Base-by-base conservation (phyloP, 2,888 invertebrate species). In the Cerastis leucographa region DNA sequence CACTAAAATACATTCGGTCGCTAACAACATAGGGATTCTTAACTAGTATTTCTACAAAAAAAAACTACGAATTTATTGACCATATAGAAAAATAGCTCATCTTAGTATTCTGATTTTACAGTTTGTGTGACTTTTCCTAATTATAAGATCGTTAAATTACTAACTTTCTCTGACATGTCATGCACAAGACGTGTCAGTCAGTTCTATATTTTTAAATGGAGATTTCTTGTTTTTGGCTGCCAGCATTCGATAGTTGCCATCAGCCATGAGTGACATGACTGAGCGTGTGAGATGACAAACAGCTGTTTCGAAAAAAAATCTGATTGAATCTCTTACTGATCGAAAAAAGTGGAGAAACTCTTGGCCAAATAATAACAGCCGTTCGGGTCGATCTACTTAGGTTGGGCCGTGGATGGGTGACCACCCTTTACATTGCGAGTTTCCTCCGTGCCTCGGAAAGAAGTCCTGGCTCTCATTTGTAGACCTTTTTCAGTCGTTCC, bases 51-150 rank as follows among this genome's bases (percentile, higher is more conserved):
- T 67, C 11, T 54, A 40, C 14, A 68, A 73, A 67, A n/a, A 42
- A 42, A 64, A 64, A 42, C 44, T 42, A 42, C 17, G 7, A 59
- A 29, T 78, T 70, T 70, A 70, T 65, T 59, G 65, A 54, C 61
- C 69, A 40, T 65, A 49, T 22, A 61, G 6, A 66, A 62, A 46
- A 46, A 77, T 70, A 46, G 65, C 69, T 61, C 49, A 9, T 54
- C 6, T 42, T 68, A 49, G 9, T 35, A 70, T 42, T 62, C 81
- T 51, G 29, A 59, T 77, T 81, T 64, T 42, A 69, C 17, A 59
- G 59, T 35, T 74, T n/a, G 19, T 40, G 19, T 2, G 51, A 74
- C 59, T 46, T 69, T 54, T 74, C 44, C 49, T 65, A 64, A 70
- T 75, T 54, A 65, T 61, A 12, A n/a, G 29, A 22, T 66, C 35